Conservation (phyloP, 2,113 vertebrate genomes). For the Cololabis saira region DNA sequence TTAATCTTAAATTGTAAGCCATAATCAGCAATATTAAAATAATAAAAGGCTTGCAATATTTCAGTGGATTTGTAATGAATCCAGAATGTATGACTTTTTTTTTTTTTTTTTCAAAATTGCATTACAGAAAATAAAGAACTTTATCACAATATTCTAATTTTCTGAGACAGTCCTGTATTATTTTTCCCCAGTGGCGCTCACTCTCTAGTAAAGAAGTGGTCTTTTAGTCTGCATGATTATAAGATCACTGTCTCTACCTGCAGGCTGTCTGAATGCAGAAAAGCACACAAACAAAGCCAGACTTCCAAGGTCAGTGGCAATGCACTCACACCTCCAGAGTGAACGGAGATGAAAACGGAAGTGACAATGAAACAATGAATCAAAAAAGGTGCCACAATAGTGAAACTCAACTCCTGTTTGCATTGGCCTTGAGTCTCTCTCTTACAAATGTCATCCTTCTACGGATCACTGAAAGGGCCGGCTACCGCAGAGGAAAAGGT, state of each 20-base stretch:
- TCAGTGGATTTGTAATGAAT: too few species aligned
- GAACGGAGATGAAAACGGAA: background rate
- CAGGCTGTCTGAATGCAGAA: constrained; percentile 17
- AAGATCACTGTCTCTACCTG: background rate
- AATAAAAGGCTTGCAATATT: too few species aligned
- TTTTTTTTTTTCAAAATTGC: too few species aligned
- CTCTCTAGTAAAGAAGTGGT: background rate
- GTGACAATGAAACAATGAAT: background rate
- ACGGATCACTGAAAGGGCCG: constrained; percentile 7
- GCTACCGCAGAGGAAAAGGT: constrained; percentile 17
- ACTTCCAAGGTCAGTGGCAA: constrained; percentile 17
- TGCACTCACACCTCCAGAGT: background rate
- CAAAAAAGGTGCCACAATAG: background rate
- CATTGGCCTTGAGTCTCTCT: too few species aligned
- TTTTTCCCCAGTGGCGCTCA: background rate
- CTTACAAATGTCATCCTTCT: background rate
- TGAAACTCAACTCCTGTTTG: too few species aligned
- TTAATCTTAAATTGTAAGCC: too few species aligned
- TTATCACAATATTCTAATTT: too few species aligned
- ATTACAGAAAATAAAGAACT: too few species aligned
- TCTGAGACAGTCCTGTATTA: too few species aligned
- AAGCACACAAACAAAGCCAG: constrained; percentile 14
- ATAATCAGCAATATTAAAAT: too few species aligned
- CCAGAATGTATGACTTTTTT: too few species aligned
- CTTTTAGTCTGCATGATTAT: background rate